Conservation (phyloP, 2,113 vertebrate genomes). For the Montifringilla adamsi region DNA sequence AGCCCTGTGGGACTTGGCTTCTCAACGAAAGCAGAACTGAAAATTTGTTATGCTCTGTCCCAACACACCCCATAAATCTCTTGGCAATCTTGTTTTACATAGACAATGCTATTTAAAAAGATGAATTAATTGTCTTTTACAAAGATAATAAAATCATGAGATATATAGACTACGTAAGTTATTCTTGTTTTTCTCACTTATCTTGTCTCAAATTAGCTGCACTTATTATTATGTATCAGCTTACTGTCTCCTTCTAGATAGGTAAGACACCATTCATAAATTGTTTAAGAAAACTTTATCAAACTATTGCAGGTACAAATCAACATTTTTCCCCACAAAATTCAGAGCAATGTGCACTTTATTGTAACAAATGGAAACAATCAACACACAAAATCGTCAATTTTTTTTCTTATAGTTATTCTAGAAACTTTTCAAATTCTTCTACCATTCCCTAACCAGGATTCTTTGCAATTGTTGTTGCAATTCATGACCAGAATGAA, state of each 20-base stretch:
- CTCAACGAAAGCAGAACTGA: not conserved
- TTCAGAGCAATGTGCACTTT: not conserved
- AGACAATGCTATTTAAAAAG: not conserved
- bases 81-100: not conserved
- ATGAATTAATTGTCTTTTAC: not conserved
- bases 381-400: not conserved
- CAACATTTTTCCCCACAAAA: not conserved
- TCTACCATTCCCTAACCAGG: not conserved
- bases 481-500: not conserved
- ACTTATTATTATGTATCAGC: not conserved
- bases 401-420: not conserved
- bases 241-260: not conserved
- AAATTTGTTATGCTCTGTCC: not conserved
- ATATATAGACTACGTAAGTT: not conserved
- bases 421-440: not conserved
- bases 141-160: not conserved
- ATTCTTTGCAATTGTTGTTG: not conserved
- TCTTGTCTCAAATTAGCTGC: slow-evolving; percentile 22
- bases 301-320: not conserved
- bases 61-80: not conserved
- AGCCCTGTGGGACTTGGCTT: not conserved
- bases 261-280: not conserved
- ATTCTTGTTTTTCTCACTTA: slow-evolving; percentile 5
- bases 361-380: not conserved
- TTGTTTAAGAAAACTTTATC: not conserved